Conservation (phyloP, 2,797 vertebrate species). For the Hyperoplus immaculatus region DNA sequence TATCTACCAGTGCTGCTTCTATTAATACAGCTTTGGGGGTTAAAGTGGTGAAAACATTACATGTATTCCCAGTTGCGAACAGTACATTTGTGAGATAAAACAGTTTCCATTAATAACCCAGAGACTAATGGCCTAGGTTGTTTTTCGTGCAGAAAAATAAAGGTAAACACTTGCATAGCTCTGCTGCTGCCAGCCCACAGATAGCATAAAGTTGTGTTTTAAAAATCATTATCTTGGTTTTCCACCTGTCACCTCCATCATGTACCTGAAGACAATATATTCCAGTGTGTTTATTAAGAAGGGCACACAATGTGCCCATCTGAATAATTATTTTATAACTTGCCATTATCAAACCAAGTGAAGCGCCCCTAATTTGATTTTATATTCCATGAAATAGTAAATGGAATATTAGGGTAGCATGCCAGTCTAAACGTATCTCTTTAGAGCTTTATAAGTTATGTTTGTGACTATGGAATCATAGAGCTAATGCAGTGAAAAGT, state of each 20-base stretch:
- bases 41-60: slow-evolving; percentile 18
- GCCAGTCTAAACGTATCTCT: slow-evolving; percentile 21
- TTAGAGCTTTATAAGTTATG: slow-evolving; percentile 42
- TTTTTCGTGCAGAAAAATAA: slow-evolving; percentile 23
- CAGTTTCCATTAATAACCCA: slow-evolving; percentile 41
- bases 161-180: slow-evolving; percentile 22
- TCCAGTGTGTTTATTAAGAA: neutral
- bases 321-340: slow-evolving; percentile 49
- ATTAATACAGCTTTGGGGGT: slow-evolving; percentile 13
- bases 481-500: slow-evolving; percentile 48
- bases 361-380: slow-evolving; percentile 30
- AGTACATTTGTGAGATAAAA: slow-evolving; percentile 37
- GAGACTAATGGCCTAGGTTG: slow-evolving; percentile 36
- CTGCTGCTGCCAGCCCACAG: slow-evolving; percentile 5
- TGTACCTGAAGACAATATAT: neutral
- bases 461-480: slow-evolving; percentile 44
- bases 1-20: neutral
- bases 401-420: slow-evolving; percentile 29
- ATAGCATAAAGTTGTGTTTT: neutral
- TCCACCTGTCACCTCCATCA: neutral
- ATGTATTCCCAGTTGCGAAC: slow-evolving; percentile 9
- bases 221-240: neutral
- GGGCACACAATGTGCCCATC: slow-evolving; percentile 24
- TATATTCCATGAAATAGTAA: slow-evolving; percentile 38
- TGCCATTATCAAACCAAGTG: slow-evolving; percentile 42